These are phyloP conservation scores for Tiphia femorata DNA, from an alignment of 2,888 invertebrate species.

Conservation along the genomic window DNA sequence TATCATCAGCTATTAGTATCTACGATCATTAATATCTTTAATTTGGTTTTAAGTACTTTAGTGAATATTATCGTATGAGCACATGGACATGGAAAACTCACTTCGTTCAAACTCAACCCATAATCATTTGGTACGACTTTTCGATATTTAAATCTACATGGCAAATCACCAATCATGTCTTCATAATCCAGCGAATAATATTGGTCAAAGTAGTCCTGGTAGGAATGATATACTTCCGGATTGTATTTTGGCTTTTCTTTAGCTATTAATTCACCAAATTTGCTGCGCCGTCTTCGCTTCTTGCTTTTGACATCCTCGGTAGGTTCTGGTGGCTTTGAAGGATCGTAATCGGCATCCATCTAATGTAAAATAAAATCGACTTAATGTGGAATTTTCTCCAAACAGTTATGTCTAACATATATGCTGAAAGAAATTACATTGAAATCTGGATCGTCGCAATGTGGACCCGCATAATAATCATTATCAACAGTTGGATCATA, in stretches of 20 bases:
- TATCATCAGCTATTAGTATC: conserved; percentile 93
- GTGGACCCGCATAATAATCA: conserved; percentile 65
- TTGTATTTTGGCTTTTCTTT: conserved; percentile 88
- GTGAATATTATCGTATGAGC: not conserved
- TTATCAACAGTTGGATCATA: conserved; percentile 70
- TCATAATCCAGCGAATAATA: conserved; percentile 96
- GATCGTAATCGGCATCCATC: conserved; percentile 93
- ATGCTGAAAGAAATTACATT: conserved; percentile 74
- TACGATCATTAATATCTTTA: conserved; percentile 62
- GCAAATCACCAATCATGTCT: conserved; percentile 92
- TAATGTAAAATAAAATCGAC: conserved; percentile 61
- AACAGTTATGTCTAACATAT: not conserved
- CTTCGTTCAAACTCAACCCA: conserved; percentile 92
- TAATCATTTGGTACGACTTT: conserved; percentile 91
- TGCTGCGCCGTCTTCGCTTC: conserved; percentile 78
- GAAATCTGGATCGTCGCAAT: conserved; percentile 87
- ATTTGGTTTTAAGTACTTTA: conserved; percentile 11
- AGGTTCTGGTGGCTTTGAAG: conserved; percentile 70
- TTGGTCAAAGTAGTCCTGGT: conserved; percentile 91
- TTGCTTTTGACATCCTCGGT: conserved; percentile 75
- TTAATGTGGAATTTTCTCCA: not conserved
- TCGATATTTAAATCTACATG: conserved; percentile 93
- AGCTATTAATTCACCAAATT: conserved; percentile 80
- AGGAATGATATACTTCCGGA: conserved; percentile 79
- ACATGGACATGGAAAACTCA: conserved; percentile 63